Conservation (phyloP, 2,797 vertebrate species). For the Phyllotis vaccarum region DNA sequence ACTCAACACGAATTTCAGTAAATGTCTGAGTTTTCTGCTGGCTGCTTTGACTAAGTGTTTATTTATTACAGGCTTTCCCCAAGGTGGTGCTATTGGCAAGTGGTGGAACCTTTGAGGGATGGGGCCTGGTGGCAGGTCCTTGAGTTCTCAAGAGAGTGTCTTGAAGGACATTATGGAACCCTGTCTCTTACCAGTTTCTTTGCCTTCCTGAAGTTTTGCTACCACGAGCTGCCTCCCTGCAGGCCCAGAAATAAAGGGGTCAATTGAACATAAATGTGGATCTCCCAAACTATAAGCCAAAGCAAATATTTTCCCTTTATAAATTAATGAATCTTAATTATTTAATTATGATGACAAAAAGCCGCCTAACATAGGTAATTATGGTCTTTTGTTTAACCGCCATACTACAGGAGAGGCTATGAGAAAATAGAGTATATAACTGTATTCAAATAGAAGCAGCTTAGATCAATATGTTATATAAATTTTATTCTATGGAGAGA, state of each 20-base stretch:
- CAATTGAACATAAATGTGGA: neutral
- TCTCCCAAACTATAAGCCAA: neutral
- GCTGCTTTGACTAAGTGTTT: neutral
- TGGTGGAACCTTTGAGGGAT: neutral
- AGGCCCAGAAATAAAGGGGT: neutral
- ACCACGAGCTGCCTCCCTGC: neutral
- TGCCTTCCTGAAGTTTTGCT: neutral
- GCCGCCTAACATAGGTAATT: neutral
- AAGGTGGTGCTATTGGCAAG: neutral
- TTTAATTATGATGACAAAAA: neutral
- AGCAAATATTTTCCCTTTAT: neutral
- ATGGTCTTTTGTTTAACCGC: neutral
- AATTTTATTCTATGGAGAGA: constrained; percentile 18
- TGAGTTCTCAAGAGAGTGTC: neutral
- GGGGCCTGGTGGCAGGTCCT: neutral
- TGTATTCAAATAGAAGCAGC: constrained; percentile 24
- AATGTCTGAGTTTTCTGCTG: neutral
- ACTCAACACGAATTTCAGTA: neutral
- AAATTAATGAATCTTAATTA: neutral
- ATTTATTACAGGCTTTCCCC: neutral
- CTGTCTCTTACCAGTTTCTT: neutral
- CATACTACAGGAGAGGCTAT: neutral
- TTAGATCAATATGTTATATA: neutral
- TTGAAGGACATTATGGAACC: neutral
- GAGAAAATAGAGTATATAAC: neutral